Evolutionary conservation across 1,140 invertebrate species (phyloP).

Genomic region (Macrobrachium nipponense): DNA sequence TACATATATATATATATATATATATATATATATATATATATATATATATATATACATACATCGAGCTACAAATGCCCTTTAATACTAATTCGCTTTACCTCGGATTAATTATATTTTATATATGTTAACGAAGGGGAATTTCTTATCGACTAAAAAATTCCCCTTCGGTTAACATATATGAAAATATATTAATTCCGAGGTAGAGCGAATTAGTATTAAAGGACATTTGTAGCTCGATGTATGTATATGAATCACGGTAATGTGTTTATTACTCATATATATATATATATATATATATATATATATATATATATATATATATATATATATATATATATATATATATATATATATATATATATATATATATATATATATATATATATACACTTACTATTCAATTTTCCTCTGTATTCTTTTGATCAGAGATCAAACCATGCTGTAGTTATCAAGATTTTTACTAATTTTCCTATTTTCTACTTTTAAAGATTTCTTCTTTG

Average conservation of each 20-base stretch:
- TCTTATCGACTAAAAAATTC: no score
- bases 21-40: constrained; percentile 19
- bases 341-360: background rate
- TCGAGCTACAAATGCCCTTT: background rate
- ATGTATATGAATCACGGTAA: background rate
- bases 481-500: no score
- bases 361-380: background rate
- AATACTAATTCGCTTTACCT: no score
- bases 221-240: background rate
- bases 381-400: background rate
- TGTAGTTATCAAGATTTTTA: background rate
- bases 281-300: constrained; percentile 9
- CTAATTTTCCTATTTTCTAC: background rate
- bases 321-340: background rate
- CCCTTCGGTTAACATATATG: no score
- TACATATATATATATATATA: background rate
- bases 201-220: background rate
- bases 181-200: background rate
- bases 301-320: background rate
- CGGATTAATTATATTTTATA: no score
- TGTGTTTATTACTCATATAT: background rate
- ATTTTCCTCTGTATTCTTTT: background rate
- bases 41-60: constrained; percentile 9
- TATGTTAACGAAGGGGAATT: no score
- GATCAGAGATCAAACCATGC: background rate